phyloP scores from a whole-genome alignment of 2,888 invertebrate species.

The Helobdella robusta region DNA sequence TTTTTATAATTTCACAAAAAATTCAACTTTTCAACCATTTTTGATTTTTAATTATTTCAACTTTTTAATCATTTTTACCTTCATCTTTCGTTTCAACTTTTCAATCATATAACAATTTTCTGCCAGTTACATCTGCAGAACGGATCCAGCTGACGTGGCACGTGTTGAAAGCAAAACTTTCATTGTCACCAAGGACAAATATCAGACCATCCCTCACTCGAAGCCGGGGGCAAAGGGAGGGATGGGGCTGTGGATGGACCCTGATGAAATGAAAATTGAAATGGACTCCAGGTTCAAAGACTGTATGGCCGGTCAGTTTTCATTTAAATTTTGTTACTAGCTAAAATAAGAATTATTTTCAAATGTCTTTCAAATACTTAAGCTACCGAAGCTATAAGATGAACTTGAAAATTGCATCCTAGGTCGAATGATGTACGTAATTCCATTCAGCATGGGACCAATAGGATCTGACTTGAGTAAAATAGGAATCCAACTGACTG shows the following conservation, averaged over 20 bases:
- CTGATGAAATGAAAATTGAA: constrained; percentile 68
- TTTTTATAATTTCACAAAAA: background rate
- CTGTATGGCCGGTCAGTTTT: constrained; percentile 51
- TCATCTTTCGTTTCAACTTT: background rate
- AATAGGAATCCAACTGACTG: constrained; percentile 39
- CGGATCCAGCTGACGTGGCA: constrained; percentile 94
- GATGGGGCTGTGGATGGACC: constrained; percentile 86
- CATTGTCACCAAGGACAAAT: constrained; percentile 72
- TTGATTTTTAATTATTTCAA: background rate
- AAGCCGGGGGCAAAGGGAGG: constrained; percentile 71
- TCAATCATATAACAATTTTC: background rate
- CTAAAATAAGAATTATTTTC: no score
- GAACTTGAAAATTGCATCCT: no score
- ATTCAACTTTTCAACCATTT: background rate
- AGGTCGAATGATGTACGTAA: constrained; percentile 39
- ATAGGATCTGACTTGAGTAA: constrained; percentile 38
- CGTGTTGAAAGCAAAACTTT: constrained; percentile 92
- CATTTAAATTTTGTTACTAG: no score
- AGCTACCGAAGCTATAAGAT: no score
- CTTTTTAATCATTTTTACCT: background rate
- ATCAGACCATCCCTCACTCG: constrained; percentile 73
- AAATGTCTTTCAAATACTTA: no score
- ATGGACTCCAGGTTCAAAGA: constrained; percentile 77
- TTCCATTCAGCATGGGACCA: constrained; percentile 41
- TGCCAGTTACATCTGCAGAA: constrained; percentile 46